Base-by-base conservation (phyloP, 2,113 vertebrate species). In the Micronisus gabar region DNA sequence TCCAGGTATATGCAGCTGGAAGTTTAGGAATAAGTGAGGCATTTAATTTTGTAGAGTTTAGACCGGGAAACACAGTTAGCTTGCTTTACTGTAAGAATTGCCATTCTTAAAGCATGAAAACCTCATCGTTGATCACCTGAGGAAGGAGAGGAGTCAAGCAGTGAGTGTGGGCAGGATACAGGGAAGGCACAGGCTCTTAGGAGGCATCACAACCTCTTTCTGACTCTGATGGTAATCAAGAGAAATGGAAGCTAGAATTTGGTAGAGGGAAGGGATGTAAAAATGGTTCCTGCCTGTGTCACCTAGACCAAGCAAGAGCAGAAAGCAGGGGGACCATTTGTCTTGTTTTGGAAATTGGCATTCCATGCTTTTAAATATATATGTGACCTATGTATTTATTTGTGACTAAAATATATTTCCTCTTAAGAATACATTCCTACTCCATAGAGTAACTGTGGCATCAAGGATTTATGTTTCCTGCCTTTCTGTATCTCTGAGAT, bases 41-140 rank as follows among this genome's bases (percentile, higher is more conserved):
- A 40, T 20, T 80, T 40, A 4, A 29, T 71, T 80, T 74, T 52
- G 18, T 34, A 79, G 61, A 18, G 29, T 30, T 58, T 11, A 58
- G 38, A 9, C 36, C 3, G 3, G 36, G 30, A 67, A 34, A 32
- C 1, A 0, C n/a, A 40, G 32, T 65, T 45, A 6, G 11, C 19
- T 22, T 10, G 38, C 48, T 53, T 67, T 43, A 63, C 43, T 34
- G 40, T 48, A 62, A 48, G n/a, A 63, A 10, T 12, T 34, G 23
- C 48, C 13, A 2, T 41, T 59, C 43, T 38, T 50, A 4, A 79
- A 32, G 43, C 61, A 50, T 26, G 71, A 43, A 6, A 17, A 20
- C 8, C 45, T 70, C 38, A 32, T 38, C 20, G 1, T 34, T 47
- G 43, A 32, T 86, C 29, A 41, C 40, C 45, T 75, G 67, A 74